Conservation (phyloP, 2,888 invertebrate genomes). For the Scaptomyza polygonia region DNA sequence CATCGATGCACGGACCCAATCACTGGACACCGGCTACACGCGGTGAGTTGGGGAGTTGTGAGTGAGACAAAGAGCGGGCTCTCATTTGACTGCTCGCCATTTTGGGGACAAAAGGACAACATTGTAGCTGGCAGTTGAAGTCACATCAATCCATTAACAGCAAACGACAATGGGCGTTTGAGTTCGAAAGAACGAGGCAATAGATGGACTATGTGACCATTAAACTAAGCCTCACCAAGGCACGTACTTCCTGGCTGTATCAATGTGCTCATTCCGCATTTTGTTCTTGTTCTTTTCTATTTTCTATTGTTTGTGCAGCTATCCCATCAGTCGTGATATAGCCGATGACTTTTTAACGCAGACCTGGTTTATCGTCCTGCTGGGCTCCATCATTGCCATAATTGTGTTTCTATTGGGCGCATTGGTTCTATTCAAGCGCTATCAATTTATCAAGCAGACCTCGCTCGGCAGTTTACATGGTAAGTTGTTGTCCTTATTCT, state of each 20-base stretch:
- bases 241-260: constrained; percentile 63
- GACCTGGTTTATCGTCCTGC: constrained; percentile 95
- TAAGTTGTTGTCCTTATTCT: constrained; percentile 66
- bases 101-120: constrained; percentile 45
- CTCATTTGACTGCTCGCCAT: constrained; percentile 72
- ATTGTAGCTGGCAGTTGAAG: constrained; percentile 10
- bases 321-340: constrained; percentile 85
- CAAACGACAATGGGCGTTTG: constrained; percentile 72
- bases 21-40: constrained; percentile 85
- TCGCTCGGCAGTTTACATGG: constrained; percentile 87
- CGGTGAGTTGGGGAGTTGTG: constrained; percentile 72
- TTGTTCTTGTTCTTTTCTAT: constrained; percentile 9
- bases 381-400: constrained; percentile 93
- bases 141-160: constrained; percentile 79
- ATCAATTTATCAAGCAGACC: constrained; percentile 89
- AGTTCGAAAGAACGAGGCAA: constrained; percentile 5
- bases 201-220: constrained; percentile 48
- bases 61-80: constrained; percentile 41
- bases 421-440: constrained; percentile 90
- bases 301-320: constrained; percentile 81
- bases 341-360: constrained; percentile 92
- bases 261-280: constrained; percentile 56
- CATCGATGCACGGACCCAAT: constrained; percentile 86
- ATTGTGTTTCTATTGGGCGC: constrained; percentile 93
- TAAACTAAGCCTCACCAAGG: constrained; percentile 72